Evolutionary conservation across 2,888 invertebrate genomes (phyloP).

Genomic region (Nomada fabriciana): DNA sequence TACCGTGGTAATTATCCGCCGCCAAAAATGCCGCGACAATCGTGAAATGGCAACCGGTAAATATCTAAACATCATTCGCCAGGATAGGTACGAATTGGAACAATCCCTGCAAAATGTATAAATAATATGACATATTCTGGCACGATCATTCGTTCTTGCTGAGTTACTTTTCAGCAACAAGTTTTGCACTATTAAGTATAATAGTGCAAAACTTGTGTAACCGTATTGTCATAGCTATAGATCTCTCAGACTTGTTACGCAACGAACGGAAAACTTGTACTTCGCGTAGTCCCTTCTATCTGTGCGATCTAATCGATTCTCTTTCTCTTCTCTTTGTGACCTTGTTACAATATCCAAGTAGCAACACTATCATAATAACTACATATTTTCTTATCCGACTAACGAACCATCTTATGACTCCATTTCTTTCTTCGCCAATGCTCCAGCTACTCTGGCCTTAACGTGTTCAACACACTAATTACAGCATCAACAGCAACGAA

Average conservation of each 20-base stretch:
- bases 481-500: too few relatives aligned
- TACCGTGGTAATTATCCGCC: conserved; percentile 2
- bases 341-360: conserved; percentile 8
- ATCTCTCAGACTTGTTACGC: conserved; percentile 45
- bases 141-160: conserved; percentile 34
- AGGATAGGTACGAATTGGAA: too few relatives aligned
- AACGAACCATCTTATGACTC: too few relatives aligned
- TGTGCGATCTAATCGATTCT: conserved; percentile 34
- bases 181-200: too few relatives aligned
- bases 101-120: background rate
- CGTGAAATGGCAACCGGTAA: background rate
- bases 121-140: background rate
- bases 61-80: too few relatives aligned
- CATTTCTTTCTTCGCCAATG: background rate
- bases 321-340: conserved; percentile 20
- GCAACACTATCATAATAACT: background rate
- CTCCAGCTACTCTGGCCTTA: too few relatives aligned
- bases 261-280: conserved; percentile 39
- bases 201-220: conserved; percentile 35
- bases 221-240: conserved; percentile 56
- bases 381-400: background rate
- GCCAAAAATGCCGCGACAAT: background rate
- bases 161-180: too few relatives aligned
- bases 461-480: too few relatives aligned
- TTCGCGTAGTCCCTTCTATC: conserved; percentile 36